Conservation (phyloP, 2,888 invertebrate genomes). For the Microctonus hyperodae region DNA sequence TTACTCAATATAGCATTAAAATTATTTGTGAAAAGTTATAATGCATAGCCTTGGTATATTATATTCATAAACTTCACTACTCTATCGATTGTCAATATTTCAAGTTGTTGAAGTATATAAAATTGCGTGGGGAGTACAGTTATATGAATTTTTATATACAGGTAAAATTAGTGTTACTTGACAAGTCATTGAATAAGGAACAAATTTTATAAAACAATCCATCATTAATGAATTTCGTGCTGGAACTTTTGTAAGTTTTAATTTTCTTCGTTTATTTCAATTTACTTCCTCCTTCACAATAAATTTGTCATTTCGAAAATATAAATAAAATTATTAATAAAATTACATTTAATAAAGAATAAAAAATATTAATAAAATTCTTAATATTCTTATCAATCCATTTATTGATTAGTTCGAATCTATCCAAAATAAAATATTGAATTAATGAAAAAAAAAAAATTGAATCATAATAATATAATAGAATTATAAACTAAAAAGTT, state of each 20-base stretch:
- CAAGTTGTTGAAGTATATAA: slow-evolving; percentile 38
- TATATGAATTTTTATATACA: slow-evolving; percentile 21
- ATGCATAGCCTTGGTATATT: slow-evolving; percentile 24
- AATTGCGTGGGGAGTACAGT: slow-evolving; percentile 30
- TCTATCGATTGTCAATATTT: slow-evolving; percentile 57
- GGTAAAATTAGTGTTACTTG: slow-evolving; percentile 48
- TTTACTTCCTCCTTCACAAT: neutral
- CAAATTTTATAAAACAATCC: slow-evolving; percentile 10
- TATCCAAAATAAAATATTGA: no score
- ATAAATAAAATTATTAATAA: no score
- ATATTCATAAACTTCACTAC: slow-evolving; percentile 1
- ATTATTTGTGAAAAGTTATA: neutral
- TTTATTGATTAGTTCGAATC: neutral
- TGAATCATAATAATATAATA: neutral
- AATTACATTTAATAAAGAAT: no score
- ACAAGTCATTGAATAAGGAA: slow-evolving; percentile 46
- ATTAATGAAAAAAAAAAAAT: no score
- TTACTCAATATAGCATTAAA: neutral
- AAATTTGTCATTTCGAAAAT: no score
- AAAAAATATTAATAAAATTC: no score
- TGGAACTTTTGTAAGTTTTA: slow-evolving; percentile 51
- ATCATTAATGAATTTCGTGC: slow-evolving; percentile 48
- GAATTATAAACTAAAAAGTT: neutral
- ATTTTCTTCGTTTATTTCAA: no score
- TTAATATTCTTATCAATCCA: neutral